A percentile compares a stretch with the other conserved stretches of the same genome.
phyloP scores from a whole-genome alignment of 2,113 vertebrate genomes.

The Orthonyx spaldingii region DNA sequence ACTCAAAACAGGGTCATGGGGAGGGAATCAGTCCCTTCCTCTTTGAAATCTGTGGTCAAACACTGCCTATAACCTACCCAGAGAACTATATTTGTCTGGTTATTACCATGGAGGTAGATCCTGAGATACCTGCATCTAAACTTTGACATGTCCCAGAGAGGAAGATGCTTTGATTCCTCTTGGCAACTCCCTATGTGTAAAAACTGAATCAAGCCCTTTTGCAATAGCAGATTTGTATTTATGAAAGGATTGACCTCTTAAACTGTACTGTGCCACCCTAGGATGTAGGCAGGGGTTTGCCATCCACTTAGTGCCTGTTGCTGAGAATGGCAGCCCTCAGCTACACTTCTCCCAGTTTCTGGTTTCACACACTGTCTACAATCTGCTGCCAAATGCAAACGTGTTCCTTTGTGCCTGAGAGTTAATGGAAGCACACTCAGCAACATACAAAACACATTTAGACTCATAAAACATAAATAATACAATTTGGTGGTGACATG shows the following conservation, averaged over 20 bases:
- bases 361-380: neutral
- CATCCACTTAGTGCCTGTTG: neutral
- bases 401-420: slow-evolving; percentile 37
- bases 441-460: slow-evolving; percentile 60
- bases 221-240: neutral
- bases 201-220: neutral
- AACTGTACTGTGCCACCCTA: neutral
- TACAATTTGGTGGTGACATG: slow-evolving; percentile 29
- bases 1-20: neutral
- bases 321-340: neutral
- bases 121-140: neutral
- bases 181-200: neutral
- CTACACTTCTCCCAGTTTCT: neutral
- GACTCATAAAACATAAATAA: slow-evolving; percentile 69
- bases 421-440: slow-evolving; percentile 48
- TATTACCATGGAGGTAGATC: neutral
- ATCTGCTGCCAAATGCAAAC: neutral
- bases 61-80: neutral
- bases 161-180: neutral
- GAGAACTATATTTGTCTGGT: neutral
- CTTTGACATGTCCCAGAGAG: neutral
- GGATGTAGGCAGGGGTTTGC: neutral
- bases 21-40: neutral
- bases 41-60: neutral
- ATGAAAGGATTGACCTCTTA: neutral